phyloP scores from a whole-genome alignment of 2,797 vertebrate genomes.

The Myotis vivesi region DNA sequence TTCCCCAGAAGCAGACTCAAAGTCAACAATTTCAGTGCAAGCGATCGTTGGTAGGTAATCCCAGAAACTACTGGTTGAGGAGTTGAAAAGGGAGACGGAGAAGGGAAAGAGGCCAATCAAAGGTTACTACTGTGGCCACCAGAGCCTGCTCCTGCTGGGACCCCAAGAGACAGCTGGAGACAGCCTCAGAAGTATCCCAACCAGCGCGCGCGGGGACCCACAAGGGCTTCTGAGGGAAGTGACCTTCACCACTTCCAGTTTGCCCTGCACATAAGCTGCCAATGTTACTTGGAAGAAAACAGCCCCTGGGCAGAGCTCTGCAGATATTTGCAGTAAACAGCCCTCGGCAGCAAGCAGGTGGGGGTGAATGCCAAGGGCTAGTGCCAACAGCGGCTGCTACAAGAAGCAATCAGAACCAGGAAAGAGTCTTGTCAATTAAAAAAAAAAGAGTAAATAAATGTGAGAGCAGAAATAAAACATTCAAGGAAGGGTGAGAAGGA shows the following conservation, averaged over 20 bases:
- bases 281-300: background rate
- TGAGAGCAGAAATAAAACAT: background rate
- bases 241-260: background rate
- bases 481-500: background rate
- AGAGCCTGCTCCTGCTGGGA: background rate
- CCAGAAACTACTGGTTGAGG: background rate
- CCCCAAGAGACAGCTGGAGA: background rate
- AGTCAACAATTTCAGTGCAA: background rate
- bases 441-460: background rate
- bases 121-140: background rate
- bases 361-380: background rate
- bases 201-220: background rate
- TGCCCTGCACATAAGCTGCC: background rate
- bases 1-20: background rate
- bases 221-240: background rate
- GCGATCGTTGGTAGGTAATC: background rate
- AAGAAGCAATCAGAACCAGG: background rate
- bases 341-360: background rate
- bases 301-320: background rate
- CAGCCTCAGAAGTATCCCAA: background rate
- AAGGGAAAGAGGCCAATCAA: background rate
- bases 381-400: background rate
- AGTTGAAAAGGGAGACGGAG: background rate
- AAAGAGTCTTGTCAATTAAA: background rate
- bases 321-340: background rate